Conservation (phyloP, 2,797 vertebrate genomes). For the Melanotaenia parkinsoni region DNA sequence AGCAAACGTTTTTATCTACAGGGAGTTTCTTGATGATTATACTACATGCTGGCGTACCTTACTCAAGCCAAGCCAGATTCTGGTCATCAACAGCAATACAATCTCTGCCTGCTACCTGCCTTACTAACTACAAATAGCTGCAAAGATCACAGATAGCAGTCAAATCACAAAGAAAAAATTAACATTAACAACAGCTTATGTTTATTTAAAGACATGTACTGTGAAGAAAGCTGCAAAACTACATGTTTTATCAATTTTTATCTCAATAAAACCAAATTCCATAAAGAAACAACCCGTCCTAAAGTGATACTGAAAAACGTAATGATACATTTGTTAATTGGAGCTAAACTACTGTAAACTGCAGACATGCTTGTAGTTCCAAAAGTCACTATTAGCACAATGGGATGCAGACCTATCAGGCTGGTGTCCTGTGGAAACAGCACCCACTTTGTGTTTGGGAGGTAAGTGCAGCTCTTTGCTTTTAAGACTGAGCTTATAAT, state of each 20-base stretch:
- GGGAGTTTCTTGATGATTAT: constrained; percentile 29
- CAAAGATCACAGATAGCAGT: neutral
- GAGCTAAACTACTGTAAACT: neutral
- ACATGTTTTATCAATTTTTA: neutral
- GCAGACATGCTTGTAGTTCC: no score
- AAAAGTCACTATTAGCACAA: neutral
- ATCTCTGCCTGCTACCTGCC: constrained; percentile 8
- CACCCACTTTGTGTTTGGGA: no score
- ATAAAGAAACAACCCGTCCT: neutral
- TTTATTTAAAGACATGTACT: no score
- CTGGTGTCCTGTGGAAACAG: no score
- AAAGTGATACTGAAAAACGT: neutral
- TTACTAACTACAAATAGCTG: constrained; percentile 3
- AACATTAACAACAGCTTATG: neutral
- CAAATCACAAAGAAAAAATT: neutral
- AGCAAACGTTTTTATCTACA: constrained; percentile 72
- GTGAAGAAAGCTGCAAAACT: no score
- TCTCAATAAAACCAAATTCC: neutral
- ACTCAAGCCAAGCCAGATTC: neutral
- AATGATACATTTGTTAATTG: neutral
- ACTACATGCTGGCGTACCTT: neutral
- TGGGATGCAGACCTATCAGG: neutral
- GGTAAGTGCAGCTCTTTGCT: no score
- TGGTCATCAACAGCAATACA: neutral
- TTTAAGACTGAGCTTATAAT: no score